phyloP scores from a whole-genome alignment of 1,140 invertebrate species.

The Drosophila eugracilis region DNA sequence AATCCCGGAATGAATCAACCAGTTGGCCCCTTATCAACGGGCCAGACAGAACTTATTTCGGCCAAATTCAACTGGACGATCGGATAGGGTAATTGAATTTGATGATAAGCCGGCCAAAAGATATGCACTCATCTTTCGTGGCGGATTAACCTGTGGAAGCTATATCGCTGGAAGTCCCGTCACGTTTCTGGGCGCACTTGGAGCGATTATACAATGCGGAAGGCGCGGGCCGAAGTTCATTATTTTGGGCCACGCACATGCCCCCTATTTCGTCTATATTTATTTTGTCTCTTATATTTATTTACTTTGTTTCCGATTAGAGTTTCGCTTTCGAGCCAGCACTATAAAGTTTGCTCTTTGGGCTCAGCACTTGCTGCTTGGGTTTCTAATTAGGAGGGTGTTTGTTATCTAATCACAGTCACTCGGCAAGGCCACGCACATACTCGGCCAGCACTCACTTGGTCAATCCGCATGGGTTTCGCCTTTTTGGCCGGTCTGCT shows the following conservation, averaged over 20 bases:
- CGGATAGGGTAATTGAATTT: slow-evolving; percentile 52
- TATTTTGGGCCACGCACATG: slow-evolving; percentile 44
- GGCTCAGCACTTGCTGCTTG: slow-evolving; percentile 25
- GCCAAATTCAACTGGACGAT: slow-evolving; percentile 12
- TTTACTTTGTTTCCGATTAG: slow-evolving; percentile 33
- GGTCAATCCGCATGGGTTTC: slow-evolving; percentile 14
- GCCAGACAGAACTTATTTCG: slow-evolving; percentile 10
- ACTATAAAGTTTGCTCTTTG: slow-evolving; percentile 28
- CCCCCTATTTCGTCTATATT: slow-evolving; percentile 8
- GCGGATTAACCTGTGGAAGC: neutral
- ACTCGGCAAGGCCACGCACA: slow-evolving; percentile 40
- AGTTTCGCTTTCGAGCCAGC: slow-evolving; percentile 43
- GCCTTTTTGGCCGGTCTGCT: slow-evolving; percentile 20
- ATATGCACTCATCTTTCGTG: neutral
- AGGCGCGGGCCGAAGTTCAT: slow-evolving; percentile 36
- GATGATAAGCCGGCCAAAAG: slow-evolving; percentile 34
- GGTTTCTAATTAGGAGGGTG: slow-evolving; percentile 60
- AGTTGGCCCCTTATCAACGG: slow-evolving; percentile 24
- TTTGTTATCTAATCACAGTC: slow-evolving; percentile 74
- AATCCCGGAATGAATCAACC: neutral
- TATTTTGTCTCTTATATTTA: neutral
- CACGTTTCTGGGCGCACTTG: slow-evolving; percentile 61
- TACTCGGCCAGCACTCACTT: slow-evolving; percentile 40
- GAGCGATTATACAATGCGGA: slow-evolving; percentile 70
- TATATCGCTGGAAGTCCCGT: slow-evolving; percentile 34